These are phyloP conservation scores for Leptinotarsa haldemani DNA, from an alignment of 2,888 invertebrate species.

Conservation along the genomic window DNA sequence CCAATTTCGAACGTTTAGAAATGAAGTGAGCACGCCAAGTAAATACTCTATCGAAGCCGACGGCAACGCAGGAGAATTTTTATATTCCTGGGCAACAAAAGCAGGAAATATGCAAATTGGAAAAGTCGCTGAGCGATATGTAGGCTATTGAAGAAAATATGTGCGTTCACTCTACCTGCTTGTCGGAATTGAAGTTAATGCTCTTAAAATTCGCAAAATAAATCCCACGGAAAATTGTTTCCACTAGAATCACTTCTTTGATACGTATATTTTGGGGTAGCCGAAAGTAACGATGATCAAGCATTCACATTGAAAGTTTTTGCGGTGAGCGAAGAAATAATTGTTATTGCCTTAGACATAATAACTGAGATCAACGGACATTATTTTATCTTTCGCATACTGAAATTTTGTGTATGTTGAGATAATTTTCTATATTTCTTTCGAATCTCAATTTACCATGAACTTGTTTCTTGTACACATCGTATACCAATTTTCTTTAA, in stretches of 20 bases:
- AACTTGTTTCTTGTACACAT: too few relatives aligned
- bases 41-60: conserved; percentile 19
- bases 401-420: too few relatives aligned
- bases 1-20: conserved; percentile 22
- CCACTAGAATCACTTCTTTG: background rate
- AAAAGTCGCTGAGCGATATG: conserved; percentile 19
- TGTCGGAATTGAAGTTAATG: conserved; percentile 18
- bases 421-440: too few relatives aligned
- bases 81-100: conserved; percentile 19
- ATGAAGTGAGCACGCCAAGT: conserved; percentile 20
- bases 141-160: conserved; percentile 20
- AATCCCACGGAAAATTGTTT: conserved; percentile 1
- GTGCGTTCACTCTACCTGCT: conserved; percentile 5
- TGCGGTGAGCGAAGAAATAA: too few relatives aligned
- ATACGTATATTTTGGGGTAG: background rate
- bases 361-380: too few relatives aligned
- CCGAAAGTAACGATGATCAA: too few relatives aligned
- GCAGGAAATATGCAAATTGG: conserved; percentile 24
- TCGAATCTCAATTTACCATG: too few relatives aligned
- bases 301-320: too few relatives aligned
- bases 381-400: too few relatives aligned
- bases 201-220: background rate
- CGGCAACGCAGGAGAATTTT: conserved; percentile 11
- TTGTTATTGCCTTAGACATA: too few relatives aligned
- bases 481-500: too few relatives aligned